Evolutionary conservation across 2,888 invertebrate species (phyloP).

Genomic region (Eristalinus sepulchralis): DNA sequence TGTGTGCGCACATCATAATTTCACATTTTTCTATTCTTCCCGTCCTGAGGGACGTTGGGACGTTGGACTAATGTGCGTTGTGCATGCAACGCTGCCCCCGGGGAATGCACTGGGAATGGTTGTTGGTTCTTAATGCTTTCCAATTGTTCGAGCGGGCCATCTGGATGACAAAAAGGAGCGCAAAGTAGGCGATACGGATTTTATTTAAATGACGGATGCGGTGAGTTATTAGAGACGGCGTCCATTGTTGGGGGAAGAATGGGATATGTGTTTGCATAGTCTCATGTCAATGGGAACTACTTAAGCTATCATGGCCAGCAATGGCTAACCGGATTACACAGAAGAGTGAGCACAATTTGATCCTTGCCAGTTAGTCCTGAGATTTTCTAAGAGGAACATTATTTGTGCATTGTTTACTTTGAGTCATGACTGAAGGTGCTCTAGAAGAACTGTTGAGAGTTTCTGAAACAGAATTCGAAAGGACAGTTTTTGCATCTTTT

Average conservation of each 20-base stretch:
- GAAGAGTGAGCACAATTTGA: neutral
- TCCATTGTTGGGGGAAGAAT: constrained; percentile 13
- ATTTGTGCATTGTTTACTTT: too few species aligned
- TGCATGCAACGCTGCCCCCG: constrained; percentile 4
- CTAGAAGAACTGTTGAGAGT: too few species aligned
- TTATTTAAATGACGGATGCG: constrained; percentile 43
- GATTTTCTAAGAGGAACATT: too few species aligned
- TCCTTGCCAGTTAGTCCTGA: too few species aligned
- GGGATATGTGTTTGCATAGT: neutral
- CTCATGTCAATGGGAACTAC: neutral
- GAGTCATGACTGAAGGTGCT: too few species aligned
- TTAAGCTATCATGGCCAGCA: neutral
- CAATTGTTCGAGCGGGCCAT: constrained; percentile 59
- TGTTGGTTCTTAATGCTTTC: constrained; percentile 17
- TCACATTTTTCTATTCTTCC: constrained; percentile 46
- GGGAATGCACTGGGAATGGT: constrained; percentile 42
- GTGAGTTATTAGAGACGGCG: constrained; percentile 24
- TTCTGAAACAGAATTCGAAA: too few species aligned
- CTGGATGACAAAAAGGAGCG: constrained; percentile 35
- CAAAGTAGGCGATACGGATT: constrained; percentile 45
- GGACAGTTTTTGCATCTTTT: too few species aligned
- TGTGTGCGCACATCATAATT: constrained; percentile 52
- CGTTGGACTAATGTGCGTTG: constrained; percentile 16
- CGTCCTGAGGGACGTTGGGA: constrained; percentile 32
- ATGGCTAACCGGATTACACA: neutral